These are phyloP conservation scores for Rhabdornis inornatus DNA, from an alignment of 2,113 vertebrate genomes.

Conservation along the genomic window DNA sequence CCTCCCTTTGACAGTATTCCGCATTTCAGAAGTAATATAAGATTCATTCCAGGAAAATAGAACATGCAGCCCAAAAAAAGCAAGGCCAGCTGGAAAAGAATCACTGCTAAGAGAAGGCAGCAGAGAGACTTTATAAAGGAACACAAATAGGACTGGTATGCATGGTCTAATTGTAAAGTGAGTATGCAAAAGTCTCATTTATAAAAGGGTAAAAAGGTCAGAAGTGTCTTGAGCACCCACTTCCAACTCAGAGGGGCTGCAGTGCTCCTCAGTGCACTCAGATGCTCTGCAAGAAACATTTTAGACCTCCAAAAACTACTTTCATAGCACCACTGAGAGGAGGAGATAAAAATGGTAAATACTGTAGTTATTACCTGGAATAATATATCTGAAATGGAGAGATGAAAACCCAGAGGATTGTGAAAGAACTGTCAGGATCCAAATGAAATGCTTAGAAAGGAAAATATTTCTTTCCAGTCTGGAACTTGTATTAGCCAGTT, in stretches of 20 bases:
- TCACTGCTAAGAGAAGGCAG: not conserved
- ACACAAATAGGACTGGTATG: not conserved
- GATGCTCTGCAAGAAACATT: not conserved
- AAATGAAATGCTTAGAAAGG: not conserved
- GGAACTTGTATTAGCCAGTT: not conserved
- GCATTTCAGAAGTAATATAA: not conserved
- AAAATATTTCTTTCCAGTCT: conserved; percentile 10
- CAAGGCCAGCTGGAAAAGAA: not conserved
- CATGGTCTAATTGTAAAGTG: not conserved
- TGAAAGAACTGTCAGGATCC: not conserved
- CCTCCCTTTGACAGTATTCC: not conserved
- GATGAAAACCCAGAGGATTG: not conserved
- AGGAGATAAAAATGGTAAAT: conserved; percentile 15
- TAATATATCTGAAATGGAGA: not conserved
- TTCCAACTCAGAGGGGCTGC: not conserved
- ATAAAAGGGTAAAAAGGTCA: not conserved
- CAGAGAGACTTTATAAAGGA: not conserved
- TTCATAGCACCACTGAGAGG: not conserved
- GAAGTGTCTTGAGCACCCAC: not conserved
- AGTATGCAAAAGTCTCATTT: not conserved
- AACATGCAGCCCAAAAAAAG: not conserved
- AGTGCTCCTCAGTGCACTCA: not conserved
- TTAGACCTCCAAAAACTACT: not conserved
- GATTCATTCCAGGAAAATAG: not conserved
- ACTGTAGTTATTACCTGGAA: not conserved